Conservation (phyloP, 2,888 invertebrate genomes). For the Halocaridina rubra region DNA sequence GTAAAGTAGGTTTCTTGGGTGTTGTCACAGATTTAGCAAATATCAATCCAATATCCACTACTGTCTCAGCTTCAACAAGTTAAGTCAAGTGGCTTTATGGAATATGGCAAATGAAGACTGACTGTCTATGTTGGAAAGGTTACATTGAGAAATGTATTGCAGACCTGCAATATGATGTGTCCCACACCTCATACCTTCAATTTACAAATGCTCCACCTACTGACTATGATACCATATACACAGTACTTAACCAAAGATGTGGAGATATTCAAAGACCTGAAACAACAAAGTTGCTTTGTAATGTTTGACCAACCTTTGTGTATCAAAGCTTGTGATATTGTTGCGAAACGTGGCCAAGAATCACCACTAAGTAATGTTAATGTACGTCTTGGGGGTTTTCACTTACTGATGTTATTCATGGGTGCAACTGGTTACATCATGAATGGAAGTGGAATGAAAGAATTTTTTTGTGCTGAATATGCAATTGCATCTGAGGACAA, state of each 20-base stretch:
- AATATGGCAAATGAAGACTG: constrained; percentile 20
- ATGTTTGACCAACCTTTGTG: not conserved
- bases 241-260: not conserved
- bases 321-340: not conserved
- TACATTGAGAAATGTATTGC: not conserved
- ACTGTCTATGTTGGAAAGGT: constrained; percentile 13
- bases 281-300: not conserved
- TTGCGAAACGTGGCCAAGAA: not conserved
- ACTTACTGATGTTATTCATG: not conserved
- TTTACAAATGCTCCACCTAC: not conserved
- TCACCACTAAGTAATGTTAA: not conserved
- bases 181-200: not conserved
- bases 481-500: not conserved
- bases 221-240: no score
- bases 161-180: constrained; percentile 10
- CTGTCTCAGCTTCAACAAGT: constrained; percentile 22
- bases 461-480: not conserved
- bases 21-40: not conserved
- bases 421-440: not conserved
- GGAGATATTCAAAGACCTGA: not conserved
- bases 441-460: not conserved
- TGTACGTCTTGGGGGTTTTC: not conserved
- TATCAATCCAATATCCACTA: constrained; percentile 15
- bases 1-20: constrained; percentile 10
- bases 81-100: constrained; percentile 17